These are phyloP conservation scores for Zootoca vivipara DNA, from an alignment of 2,113 vertebrate species.

Conservation along the genomic window DNA sequence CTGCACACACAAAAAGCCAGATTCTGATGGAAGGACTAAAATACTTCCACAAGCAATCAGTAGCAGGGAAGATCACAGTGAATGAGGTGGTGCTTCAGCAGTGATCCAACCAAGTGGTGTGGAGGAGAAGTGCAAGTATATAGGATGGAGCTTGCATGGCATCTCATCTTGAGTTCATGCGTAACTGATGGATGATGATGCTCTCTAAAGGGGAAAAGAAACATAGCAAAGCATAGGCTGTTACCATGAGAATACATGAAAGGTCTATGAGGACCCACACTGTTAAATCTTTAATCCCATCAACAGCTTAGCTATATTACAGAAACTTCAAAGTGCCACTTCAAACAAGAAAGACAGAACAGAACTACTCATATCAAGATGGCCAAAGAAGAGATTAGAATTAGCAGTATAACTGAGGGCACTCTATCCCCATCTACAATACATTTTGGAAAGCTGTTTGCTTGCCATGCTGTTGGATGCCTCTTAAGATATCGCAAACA, in stretches of 20 bases:
- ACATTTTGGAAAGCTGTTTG: too few relatives aligned
- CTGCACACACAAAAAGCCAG: conserved; percentile 43
- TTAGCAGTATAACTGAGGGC: neutral
- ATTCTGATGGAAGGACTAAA: conserved; percentile 61
- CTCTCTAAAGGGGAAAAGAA: conserved; percentile 81
- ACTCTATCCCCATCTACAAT: neutral
- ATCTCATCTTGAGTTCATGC: conserved; percentile 82
- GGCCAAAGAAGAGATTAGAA: conserved; percentile 9
- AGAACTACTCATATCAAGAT: conserved; percentile 7
- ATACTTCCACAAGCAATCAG: conserved; percentile 74
- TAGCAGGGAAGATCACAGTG: conserved; percentile 72
- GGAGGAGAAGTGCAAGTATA: conserved; percentile 61
- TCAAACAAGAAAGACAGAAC: neutral
- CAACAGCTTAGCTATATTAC: neutral
- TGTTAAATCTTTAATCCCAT: conserved; percentile 1
- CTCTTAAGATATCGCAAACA: too few relatives aligned
- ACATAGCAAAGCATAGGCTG: conserved; percentile 48
- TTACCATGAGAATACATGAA: conserved; percentile 26
- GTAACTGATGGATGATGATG: conserved; percentile 86
- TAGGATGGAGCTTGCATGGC: conserved; percentile 19
- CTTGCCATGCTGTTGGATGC: too few relatives aligned
- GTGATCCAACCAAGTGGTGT: conserved; percentile 60
- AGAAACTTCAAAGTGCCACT: neutral
- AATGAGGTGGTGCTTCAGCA: conserved; percentile 55
- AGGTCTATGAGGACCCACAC: neutral